These are phyloP conservation scores for Lagenorhynchus albirostris DNA, from an alignment of 2,113 vertebrate genomes.

Conservation along the genomic window DNA sequence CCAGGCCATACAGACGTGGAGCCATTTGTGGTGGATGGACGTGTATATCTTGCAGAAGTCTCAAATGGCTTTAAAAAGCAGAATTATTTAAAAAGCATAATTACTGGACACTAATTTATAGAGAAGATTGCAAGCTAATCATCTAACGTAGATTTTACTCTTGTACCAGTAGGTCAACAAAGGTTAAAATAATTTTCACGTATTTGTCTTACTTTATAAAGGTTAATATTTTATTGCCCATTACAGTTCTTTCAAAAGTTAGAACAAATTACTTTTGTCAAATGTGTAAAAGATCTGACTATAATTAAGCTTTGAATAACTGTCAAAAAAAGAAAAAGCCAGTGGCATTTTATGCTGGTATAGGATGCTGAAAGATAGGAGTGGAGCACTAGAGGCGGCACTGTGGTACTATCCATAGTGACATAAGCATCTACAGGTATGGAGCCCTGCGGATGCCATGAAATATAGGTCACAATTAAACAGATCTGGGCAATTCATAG, in stretches of 20 bases:
- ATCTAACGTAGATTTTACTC: conserved; percentile 75
- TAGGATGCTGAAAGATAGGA: neutral
- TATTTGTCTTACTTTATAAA: neutral
- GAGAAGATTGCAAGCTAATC: neutral
- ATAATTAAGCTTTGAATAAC: neutral
- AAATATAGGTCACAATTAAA: neutral
- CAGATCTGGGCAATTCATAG: neutral
- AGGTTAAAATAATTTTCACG: neutral
- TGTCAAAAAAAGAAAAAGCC: neutral
- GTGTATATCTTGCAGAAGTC: conserved; percentile 80
- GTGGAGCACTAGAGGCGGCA: neutral
- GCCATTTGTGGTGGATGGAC: conserved; percentile 81
- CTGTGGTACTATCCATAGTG: neutral
- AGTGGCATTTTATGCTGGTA: neutral
- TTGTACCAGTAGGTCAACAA: neutral
- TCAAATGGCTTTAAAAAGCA: conserved; percentile 79
- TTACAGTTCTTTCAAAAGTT: neutral
- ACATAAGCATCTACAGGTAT: neutral
- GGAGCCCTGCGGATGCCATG: neutral
- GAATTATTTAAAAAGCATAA: conserved; percentile 75
- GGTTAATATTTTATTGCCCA: neutral
- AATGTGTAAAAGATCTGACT: neutral
- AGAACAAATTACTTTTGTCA: neutral
- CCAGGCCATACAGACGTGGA: conserved; percentile 81
- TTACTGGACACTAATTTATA: conserved; percentile 73